Conservation (phyloP, 2,113 vertebrate species). For the Gallinago media region DNA sequence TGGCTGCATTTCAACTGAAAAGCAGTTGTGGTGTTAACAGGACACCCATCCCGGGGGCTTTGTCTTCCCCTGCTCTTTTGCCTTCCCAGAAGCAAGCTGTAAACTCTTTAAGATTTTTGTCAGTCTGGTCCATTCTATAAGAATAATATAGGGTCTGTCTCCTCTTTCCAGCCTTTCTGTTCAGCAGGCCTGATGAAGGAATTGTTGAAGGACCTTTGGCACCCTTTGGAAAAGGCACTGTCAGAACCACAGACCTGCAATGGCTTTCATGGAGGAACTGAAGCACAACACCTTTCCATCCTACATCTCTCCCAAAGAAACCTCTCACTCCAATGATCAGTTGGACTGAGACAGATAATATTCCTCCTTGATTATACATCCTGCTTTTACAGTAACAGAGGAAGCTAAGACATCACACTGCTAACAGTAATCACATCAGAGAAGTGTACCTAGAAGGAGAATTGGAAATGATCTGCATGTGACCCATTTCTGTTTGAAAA, state of each 20-base stretch:
- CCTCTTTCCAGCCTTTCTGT: neutral
- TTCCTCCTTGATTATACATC: neutral
- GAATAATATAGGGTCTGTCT: neutral
- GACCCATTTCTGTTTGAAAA: neutral
- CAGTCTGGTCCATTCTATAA: neutral
- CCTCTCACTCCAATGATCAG: neutral
- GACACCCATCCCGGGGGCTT: neutral
- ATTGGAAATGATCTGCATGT: neutral
- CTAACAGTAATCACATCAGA: neutral
- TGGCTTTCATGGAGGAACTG: neutral
- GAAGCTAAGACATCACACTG: neutral
- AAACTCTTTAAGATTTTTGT: neutral
- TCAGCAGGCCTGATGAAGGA: neutral
- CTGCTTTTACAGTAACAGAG: neutral
- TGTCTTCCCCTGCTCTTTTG: neutral
- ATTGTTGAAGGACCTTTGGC: neutral
- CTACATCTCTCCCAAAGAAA: neutral
- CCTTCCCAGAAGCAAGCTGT: neutral
- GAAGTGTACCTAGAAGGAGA: neutral
- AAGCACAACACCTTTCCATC: rapidly evolving
- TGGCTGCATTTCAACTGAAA: neutral
- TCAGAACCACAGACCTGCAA: neutral
- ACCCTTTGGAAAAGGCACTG: neutral
- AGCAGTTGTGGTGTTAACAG: neutral
- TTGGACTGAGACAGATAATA: neutral